Conservation (phyloP, 1,140 invertebrate genomes). For the Calephelis virginiensis region DNA sequence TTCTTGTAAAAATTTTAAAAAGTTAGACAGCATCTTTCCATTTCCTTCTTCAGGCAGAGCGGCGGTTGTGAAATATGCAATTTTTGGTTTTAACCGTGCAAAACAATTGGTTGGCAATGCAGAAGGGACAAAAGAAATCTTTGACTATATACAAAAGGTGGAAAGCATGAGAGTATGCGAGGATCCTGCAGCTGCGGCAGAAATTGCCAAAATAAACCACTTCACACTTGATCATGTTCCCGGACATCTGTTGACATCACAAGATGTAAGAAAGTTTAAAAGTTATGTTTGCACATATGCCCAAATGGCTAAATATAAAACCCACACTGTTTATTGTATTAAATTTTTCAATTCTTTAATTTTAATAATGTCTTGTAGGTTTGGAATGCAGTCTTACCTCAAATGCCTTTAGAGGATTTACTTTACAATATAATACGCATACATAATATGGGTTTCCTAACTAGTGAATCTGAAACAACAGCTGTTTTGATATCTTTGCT, state of each 20-base stretch:
- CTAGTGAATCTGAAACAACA: slow-evolving; percentile 58
- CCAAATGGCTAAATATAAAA: neutral
- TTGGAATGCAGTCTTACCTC: slow-evolving; percentile 81
- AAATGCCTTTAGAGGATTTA: slow-evolving; percentile 79
- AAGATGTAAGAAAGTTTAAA: slow-evolving; percentile 67
- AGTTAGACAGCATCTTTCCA: neutral
- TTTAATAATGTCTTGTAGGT: slow-evolving; percentile 58
- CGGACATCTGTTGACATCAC: slow-evolving; percentile 81
- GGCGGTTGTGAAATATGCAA: slow-evolving; percentile 79
- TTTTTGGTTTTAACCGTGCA: slow-evolving; percentile 74
- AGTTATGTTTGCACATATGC: neutral
- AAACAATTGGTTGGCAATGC: slow-evolving; percentile 66
- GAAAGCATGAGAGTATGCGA: slow-evolving; percentile 80
- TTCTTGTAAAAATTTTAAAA: neutral
- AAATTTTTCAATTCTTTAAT: neutral
- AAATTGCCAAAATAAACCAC: slow-evolving; percentile 72
- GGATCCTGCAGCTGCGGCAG: slow-evolving; percentile 76
- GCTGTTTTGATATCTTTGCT: slow-evolving; percentile 54
- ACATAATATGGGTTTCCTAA: slow-evolving; percentile 81
- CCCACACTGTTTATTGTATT: no score
- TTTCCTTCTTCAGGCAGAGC: slow-evolving; percentile 60
- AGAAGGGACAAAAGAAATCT: slow-evolving; percentile 66
- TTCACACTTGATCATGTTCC: slow-evolving; percentile 84
- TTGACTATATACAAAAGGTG: slow-evolving; percentile 80
- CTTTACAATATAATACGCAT: slow-evolving; percentile 82